Conservation (phyloP, 2,888 invertebrate species). For the Bellardia bayeri region DNA sequence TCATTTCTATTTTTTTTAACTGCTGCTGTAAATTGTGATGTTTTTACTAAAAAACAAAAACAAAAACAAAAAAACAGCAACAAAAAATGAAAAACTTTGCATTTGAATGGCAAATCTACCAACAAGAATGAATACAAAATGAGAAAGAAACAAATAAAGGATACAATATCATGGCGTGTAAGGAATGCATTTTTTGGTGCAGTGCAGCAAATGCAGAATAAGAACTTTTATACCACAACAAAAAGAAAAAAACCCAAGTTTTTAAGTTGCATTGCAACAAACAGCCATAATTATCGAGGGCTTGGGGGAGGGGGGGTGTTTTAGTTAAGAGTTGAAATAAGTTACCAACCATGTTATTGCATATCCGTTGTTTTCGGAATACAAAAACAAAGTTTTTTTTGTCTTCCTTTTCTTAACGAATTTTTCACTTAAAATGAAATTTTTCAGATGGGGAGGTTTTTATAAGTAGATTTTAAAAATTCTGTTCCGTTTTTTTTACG, state of each 20-base stretch:
- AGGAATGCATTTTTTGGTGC: conserved; percentile 74
- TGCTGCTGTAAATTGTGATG: conserved; percentile 74
- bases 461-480: conserved; percentile 68
- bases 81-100: conserved; percentile 55
- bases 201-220: conserved; percentile 73
- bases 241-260: conserved; percentile 42
- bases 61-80: conserved; percentile 38
- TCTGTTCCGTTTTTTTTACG: conserved; percentile 23
- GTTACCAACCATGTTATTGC: conserved; percentile 64
- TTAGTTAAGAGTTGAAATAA: conserved; percentile 24
- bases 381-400: conserved; percentile 51
- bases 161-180: conserved; percentile 71
- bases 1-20: conserved; percentile 48
- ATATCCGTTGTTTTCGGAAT: conserved; percentile 67
- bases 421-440: conserved; percentile 31
- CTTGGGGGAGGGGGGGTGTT: conserved; percentile 21
- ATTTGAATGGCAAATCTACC: conserved; percentile 58
- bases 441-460: conserved; percentile 70
- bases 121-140: conserved; percentile 63
- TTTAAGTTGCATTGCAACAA: conserved; percentile 68
- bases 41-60: conserved; percentile 57
- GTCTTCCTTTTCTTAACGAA: conserved; percentile 27
- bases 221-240: conserved; percentile 52
- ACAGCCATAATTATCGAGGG: not conserved
- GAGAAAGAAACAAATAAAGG: conserved; percentile 64